Evolutionary conservation across 2,888 invertebrate genomes (phyloP).

Genomic region (Gonocerus acuteangulatus): DNA sequence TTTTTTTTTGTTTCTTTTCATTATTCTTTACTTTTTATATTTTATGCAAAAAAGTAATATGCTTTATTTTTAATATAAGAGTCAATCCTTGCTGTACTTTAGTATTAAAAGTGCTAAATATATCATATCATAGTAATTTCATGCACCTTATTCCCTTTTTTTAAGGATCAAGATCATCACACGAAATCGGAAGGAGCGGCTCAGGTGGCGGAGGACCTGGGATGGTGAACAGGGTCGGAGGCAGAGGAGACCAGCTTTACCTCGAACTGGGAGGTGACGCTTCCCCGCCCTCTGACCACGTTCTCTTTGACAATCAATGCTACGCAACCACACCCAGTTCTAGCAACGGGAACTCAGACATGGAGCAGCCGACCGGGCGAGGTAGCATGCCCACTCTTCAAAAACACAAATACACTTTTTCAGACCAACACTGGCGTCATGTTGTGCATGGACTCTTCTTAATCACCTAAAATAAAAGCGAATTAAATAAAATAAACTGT

Average conservation of each 20-base stretch:
- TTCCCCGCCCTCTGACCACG: conserved; percentile 87
- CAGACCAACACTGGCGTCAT: too few species aligned
- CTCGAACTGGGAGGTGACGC: conserved; percentile 61
- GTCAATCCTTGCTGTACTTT: too few species aligned
- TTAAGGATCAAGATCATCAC: conserved; percentile 54
- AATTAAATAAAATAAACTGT: too few species aligned
- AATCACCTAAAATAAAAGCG: too few species aligned
- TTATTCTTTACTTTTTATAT: too few species aligned
- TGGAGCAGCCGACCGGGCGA: conserved; percentile 56
- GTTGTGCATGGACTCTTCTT: too few species aligned
- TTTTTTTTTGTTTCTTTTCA: too few species aligned
- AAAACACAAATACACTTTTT: background rate
- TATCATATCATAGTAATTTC: background rate
- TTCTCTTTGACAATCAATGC: conserved; percentile 90
- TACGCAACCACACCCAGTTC: conserved; percentile 91
- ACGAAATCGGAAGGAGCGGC: conserved; percentile 57
- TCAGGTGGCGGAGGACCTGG: conserved; percentile 7
- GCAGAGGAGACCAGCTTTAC: conserved; percentile 55
- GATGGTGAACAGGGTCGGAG: conserved; percentile 46
- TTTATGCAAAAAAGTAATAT: too few species aligned
- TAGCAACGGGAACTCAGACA: conserved; percentile 85
- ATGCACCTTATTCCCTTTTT: conserved; percentile 31
- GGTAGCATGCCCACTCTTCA: conserved; percentile 23
- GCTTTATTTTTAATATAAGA: too few species aligned
- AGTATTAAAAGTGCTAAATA: too few species aligned